Evolutionary conservation across 2,113 vertebrate species (phyloP).

Genomic region (Cynopterus brachyotis): DNA sequence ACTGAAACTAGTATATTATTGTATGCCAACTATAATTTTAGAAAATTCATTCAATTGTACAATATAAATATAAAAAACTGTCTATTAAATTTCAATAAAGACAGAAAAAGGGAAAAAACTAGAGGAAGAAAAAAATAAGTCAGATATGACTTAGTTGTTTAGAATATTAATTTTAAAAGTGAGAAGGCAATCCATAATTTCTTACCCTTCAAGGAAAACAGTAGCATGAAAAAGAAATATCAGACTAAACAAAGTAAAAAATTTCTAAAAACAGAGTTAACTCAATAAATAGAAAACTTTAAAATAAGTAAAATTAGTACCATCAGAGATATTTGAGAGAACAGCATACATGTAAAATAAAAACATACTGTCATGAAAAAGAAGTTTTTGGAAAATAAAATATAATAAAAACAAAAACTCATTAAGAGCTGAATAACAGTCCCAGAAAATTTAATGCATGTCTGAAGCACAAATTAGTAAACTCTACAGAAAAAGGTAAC

Average conservation of each 20-base stretch:
- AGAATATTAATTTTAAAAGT: slow-evolving; percentile 8
- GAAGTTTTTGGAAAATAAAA: not conserved
- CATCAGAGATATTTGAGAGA: not conserved
- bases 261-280: not conserved
- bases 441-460: not conserved
- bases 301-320: slow-evolving; percentile 22
- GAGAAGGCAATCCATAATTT: not conserved
- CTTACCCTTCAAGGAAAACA: not conserved
- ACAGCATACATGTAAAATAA: not conserved
- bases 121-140: not conserved
- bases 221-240: not conserved
- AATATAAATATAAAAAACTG: no score
- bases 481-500: not conserved
- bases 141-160: not conserved
- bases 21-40: no score
- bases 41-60: no score
- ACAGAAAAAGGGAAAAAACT: no score
- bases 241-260: not conserved
- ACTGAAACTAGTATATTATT: no score
- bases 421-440: not conserved
- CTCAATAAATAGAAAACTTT: slow-evolving; percentile 13
- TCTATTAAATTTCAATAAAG: no score
- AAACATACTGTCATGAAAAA: not conserved
- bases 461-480: not conserved
- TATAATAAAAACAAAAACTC: not conserved